These are phyloP conservation scores for Sporophila hypoxantha DNA, from an alignment of 2,113 vertebrate genomes.

Conservation along the genomic window DNA sequence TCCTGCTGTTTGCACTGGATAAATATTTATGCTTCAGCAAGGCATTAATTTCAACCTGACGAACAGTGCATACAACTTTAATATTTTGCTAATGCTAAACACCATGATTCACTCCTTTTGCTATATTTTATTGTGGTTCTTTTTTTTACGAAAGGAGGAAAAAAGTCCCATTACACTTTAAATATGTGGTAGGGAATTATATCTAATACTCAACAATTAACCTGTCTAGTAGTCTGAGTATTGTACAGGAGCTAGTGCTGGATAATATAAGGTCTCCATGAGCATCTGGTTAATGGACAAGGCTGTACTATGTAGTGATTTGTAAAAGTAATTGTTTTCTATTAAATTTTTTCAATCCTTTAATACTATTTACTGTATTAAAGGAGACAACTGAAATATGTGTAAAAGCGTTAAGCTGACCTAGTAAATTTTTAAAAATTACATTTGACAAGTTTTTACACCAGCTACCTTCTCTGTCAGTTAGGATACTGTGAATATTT, in stretches of 20 bases:
- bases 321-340: not conserved
- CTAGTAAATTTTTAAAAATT: not conserved
- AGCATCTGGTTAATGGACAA: not conserved
- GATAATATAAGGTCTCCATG: not conserved
- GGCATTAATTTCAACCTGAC: constrained; percentile 6
- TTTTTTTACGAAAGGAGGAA: not conserved
- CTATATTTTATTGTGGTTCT: not conserved
- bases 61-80: not conserved
- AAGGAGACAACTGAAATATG: not conserved
- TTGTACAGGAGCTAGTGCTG: not conserved
- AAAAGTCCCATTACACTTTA: not conserved
- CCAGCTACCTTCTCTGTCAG: not conserved
- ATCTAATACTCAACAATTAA: not conserved
- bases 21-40: constrained; percentile 49
- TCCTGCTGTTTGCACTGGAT: constrained; percentile 14
- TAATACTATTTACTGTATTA: not conserved
- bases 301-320: not conserved
- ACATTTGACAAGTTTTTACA: not conserved
- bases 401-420: not conserved
- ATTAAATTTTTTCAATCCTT: not conserved
- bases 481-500: not conserved
- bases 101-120: not conserved
- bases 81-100: not conserved
- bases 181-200: not conserved
- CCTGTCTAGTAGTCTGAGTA: not conserved